A percentile compares a stretch with the other conserved stretches of the same genome.
phyloP scores from a whole-genome alignment of 2,888 invertebrate genomes.

The Coleophora flavipennella region DNA sequence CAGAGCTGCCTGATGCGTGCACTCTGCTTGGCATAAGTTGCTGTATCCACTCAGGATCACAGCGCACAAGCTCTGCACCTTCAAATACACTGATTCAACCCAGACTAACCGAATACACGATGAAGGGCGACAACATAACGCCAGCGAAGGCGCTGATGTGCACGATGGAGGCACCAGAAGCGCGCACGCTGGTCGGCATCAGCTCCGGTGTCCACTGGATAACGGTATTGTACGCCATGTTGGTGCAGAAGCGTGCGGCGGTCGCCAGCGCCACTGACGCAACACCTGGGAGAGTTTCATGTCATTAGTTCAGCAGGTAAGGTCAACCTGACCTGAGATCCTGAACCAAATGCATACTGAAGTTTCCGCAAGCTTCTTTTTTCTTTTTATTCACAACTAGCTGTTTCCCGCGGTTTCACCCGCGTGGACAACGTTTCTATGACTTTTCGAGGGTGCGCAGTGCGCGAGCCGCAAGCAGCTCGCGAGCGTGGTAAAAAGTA shows the following conservation, averaged over 20 bases:
- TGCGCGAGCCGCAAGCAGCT: no score
- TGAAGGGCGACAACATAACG: constrained; percentile 34
- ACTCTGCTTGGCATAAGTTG: neutral
- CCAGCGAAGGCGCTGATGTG: constrained; percentile 37
- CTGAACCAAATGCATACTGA: no score
- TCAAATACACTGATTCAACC: no score
- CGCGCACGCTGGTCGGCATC: constrained; percentile 39
- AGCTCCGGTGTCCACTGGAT: constrained; percentile 41
- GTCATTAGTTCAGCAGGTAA: no score
- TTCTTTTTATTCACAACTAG: no score
- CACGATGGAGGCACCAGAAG: constrained; percentile 36
- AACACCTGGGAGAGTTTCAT: constrained; percentile 30
- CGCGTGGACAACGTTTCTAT: no score
- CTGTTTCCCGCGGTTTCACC: no score
- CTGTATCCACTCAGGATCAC: neutral
- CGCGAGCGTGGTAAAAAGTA: no score
- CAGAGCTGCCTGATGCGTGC: neutral
- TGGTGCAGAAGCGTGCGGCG: constrained; percentile 36
- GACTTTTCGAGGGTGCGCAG: no score
- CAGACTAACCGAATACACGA: constrained; percentile 39
- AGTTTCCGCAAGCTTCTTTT: no score
- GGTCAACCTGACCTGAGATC: no score
- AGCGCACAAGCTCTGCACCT: no score
- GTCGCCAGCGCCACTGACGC: constrained; percentile 34
- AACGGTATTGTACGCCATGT: constrained; percentile 38